A percentile compares a stretch with the other conserved stretches of the same genome.
These are phyloP conservation scores for Champsocephalus gunnari DNA, from an alignment of 2,797 vertebrate genomes.

Conservation along the genomic window DNA sequence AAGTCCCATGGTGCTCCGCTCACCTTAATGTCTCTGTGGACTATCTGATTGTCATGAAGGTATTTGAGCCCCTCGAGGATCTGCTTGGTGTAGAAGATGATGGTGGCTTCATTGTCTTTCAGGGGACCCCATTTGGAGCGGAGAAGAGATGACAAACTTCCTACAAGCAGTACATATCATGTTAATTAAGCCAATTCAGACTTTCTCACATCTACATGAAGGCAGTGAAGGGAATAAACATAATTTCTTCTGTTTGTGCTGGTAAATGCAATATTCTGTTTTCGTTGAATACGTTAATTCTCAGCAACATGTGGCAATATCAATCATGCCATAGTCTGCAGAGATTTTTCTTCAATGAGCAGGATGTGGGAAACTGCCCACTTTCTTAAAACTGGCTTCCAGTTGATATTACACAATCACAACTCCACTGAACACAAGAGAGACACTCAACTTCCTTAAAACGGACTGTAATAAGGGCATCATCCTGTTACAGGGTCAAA, in stretches of 20 bases:
- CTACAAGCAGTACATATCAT: conserved; percentile 63
- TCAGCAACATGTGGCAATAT: not conserved
- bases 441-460: conserved; percentile 33
- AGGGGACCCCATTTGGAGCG: conserved; percentile 94
- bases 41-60: conserved; percentile 93
- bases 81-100: conserved; percentile 94
- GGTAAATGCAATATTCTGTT: not conserved
- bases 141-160: conserved; percentile 92
- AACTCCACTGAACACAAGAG: conserved; percentile 7
- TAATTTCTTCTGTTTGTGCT: not conserved
- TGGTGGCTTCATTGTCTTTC: conserved; percentile 93
- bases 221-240: not conserved
- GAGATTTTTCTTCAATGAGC: conserved; percentile 5
- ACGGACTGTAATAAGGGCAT: not conserved
- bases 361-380: conserved; percentile 34
- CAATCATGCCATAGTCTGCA: not conserved
- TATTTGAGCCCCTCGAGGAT: conserved; percentile 92
- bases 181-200: not conserved
- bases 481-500: not conserved
- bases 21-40: conserved; percentile 95
- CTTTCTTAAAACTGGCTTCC: conserved; percentile 47
- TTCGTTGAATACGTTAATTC: not conserved
- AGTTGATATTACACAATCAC: conserved; percentile 42
- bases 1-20: conserved; percentile 1
- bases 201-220: not conserved